Conservation (phyloP, 2,888 invertebrate species). For the Apodemia duryi region DNA sequence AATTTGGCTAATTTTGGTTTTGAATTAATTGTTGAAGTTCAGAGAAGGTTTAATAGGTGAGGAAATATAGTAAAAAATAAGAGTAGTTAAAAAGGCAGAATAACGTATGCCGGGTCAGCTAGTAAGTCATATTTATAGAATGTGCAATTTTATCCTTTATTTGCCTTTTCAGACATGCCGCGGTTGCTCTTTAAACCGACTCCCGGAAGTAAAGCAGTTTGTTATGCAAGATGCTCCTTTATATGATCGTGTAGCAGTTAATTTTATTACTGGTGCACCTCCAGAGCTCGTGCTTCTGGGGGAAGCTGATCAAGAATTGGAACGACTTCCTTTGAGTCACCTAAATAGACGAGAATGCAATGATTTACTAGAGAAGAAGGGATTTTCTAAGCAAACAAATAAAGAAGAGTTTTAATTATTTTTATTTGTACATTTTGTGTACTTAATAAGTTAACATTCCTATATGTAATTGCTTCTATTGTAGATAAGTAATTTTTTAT, state of each 20-base stretch:
- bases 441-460: constrained; percentile 24
- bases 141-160: background rate
- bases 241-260: constrained; percentile 81
- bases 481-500: background rate
- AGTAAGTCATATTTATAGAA: background rate
- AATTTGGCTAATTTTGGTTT: too few species aligned
- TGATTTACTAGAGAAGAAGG: constrained; percentile 78
- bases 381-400: constrained; percentile 71
- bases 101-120: too few species aligned
- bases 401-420: constrained; percentile 64
- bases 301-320: constrained; percentile 78
- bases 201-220: constrained; percentile 83
- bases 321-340: constrained; percentile 78
- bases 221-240: constrained; percentile 83
- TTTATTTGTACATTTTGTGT: background rate
- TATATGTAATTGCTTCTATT: constrained; percentile 3
- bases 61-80: too few species aligned
- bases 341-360: constrained; percentile 83
- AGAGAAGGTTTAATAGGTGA: too few species aligned
- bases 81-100: too few species aligned
- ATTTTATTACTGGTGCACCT: constrained; percentile 82
- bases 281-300: constrained; percentile 82
- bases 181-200: constrained; percentile 83
- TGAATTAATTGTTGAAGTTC: too few species aligned
- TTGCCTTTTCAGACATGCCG: constrained; percentile 80